Evolutionary conservation across 2,888 invertebrate genomes (phyloP).

Genomic region (Baccha elongata): DNA sequence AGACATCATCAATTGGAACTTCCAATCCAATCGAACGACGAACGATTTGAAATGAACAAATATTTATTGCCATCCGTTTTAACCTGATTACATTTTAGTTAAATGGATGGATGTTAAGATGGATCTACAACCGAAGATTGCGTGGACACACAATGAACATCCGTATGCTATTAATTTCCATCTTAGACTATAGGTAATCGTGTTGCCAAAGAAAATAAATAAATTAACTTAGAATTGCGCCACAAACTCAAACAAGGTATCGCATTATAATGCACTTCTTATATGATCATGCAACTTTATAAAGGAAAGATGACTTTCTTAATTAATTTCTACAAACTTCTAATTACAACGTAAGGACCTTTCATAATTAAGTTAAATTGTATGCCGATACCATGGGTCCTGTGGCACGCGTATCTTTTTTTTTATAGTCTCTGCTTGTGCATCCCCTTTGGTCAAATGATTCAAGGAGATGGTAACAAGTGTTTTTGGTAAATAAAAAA

Average conservation of each 20-base stretch:
- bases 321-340: conserved; percentile 11
- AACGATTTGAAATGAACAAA: conserved; percentile 56
- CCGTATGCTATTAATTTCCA: conserved; percentile 67
- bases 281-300: neutral
- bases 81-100: conserved; percentile 62
- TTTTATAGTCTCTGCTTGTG: conserved; percentile 21
- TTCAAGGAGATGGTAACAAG: conserved; percentile 53
- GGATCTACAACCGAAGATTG: conserved; percentile 36
- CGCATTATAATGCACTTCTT: neutral
- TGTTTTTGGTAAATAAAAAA: conserved; percentile 18
- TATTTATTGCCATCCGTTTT: conserved; percentile 72
- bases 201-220: no score
- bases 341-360: conserved; percentile 39
- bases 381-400: conserved; percentile 21
- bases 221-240: conserved; percentile 41
- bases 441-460: conserved; percentile 52
- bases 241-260: conserved; percentile 10
- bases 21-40: conserved; percentile 49
- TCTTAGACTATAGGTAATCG: conserved; percentile 42
- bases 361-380: conserved; percentile 20
- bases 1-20: conserved; percentile 37
- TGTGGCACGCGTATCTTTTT: conserved; percentile 63
- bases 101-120: conserved; percentile 46
- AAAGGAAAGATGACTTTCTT: neutral
- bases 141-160: conserved; percentile 59